Percentiles rank a stretch among this genome's conserved stretches.
Conservation (phyloP, 2,113 vertebrate genomes). For the Takifugu bimaculatus region DNA sequence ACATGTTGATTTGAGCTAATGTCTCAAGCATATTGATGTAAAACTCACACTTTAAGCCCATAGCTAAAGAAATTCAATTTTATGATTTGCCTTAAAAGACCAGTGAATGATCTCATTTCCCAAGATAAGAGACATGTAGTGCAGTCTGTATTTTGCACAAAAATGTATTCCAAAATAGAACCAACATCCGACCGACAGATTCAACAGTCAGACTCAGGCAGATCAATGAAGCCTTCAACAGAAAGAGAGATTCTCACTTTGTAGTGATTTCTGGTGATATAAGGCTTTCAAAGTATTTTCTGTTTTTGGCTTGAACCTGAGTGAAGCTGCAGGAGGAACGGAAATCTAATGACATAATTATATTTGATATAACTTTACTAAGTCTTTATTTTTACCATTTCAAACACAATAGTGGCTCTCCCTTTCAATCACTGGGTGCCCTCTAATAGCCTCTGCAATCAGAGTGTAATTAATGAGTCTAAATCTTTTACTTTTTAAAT, state of each 20-base stretch:
- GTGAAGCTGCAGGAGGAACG: no score
- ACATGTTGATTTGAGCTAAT: no score
- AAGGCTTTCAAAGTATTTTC: no score
- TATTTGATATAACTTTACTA: no score
- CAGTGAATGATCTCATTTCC: neutral
- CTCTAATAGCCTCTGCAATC: neutral
- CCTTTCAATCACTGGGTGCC: no score
- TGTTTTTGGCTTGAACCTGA: no score
- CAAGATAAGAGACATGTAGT: neutral
- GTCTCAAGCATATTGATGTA: no score
- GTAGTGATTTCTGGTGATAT: neutral
- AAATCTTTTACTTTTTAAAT: neutral
- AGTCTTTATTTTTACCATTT: no score
- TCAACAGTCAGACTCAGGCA: neutral
- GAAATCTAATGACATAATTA: no score
- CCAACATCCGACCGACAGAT: neutral
- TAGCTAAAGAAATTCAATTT: no score
- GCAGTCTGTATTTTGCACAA: neutral
- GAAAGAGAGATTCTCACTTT: neutral
- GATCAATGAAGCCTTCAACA: neutral
- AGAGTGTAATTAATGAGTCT: neutral
- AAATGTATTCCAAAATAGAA: neutral
- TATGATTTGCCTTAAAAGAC: neutral
- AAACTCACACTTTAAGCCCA: no score
- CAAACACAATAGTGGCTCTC: no score